Evolutionary conservation across 2,113 vertebrate genomes (phyloP).

Genomic region (Pygoscelis antarcticus): DNA sequence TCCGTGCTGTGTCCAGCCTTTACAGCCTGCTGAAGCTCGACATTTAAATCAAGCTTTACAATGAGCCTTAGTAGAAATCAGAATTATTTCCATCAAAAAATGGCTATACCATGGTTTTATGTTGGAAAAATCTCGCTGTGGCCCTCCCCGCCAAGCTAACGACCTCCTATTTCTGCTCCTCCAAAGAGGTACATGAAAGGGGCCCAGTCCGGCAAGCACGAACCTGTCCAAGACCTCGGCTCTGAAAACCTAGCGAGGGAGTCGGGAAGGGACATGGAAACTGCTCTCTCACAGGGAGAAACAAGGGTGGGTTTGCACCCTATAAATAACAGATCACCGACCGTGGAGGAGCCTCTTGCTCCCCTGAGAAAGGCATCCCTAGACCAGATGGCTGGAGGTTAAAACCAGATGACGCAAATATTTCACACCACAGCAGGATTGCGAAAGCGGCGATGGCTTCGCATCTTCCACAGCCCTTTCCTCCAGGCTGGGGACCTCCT

Average conservation of each 20-base stretch:
- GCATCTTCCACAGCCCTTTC: neutral
- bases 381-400: neutral
- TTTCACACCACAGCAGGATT: neutral
- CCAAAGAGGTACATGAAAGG: neutral
- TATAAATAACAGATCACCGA: neutral
- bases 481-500: neutral
- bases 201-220: neutral
- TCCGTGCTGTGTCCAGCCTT: neutral
- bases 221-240: neutral
- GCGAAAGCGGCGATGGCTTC: fast-evolving
- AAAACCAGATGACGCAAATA: neutral
- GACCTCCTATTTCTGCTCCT: neutral
- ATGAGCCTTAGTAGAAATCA: neutral
- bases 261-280: neutral
- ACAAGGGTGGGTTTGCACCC: neutral
- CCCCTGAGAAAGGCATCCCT: neutral
- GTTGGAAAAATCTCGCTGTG: neutral
- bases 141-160: neutral
- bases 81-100: neutral
- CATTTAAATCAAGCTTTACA: neutral
- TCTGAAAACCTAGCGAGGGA: neutral
- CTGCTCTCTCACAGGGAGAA: neutral
- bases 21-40: neutral
- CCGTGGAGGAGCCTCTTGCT: neutral
- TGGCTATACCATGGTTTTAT: neutral